phyloP scores from a whole-genome alignment of 1,140 invertebrate species.

The Drosophila azteca region DNA sequence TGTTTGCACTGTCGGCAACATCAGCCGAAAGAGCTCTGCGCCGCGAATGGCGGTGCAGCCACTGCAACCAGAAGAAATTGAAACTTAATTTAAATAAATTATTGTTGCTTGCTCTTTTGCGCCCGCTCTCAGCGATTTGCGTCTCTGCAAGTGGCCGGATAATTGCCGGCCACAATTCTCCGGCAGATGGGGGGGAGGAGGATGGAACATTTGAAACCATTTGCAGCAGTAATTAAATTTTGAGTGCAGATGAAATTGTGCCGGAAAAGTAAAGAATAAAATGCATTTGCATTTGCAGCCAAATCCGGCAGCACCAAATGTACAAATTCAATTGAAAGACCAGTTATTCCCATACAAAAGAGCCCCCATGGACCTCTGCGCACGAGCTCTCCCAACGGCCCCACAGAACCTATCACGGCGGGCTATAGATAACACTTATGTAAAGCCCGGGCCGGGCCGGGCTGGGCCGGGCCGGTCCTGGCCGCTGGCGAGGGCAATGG shows the following conservation, averaged over 20 bases:
- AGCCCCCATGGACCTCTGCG: too few species aligned
- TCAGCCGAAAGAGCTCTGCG: not conserved
- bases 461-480: not conserved
- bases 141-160: slow-evolving; percentile 45
- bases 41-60: not conserved
- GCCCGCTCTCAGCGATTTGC: slow-evolving; percentile 35
- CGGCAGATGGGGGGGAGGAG: too few species aligned
- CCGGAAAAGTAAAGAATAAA: slow-evolving; percentile 19
- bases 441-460: slow-evolving; percentile 1
- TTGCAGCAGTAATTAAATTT: slow-evolving; percentile 60
- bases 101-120: slow-evolving; percentile 67
- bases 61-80: slow-evolving; percentile 13
- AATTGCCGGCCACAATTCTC: slow-evolving; percentile 39
- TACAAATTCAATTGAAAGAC: not conserved
- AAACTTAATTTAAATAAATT: slow-evolving; percentile 63
- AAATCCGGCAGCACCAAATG: slow-evolving; percentile 19
- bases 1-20: not conserved
- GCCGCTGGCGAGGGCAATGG: not conserved
- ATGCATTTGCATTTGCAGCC: slow-evolving; percentile 38
- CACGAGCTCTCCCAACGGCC: not conserved
- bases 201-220: slow-evolving; percentile 32
- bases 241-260: slow-evolving; percentile 39
- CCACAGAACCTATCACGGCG: not conserved
- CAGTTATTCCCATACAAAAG: too few species aligned
- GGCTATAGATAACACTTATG: slow-evolving; percentile 21